These are phyloP conservation scores for western clawed frog (Xenopus tropicalis) DNA, from an alignment of 2,113 vertebrate genomes.

Conservation along the genomic window DNA sequence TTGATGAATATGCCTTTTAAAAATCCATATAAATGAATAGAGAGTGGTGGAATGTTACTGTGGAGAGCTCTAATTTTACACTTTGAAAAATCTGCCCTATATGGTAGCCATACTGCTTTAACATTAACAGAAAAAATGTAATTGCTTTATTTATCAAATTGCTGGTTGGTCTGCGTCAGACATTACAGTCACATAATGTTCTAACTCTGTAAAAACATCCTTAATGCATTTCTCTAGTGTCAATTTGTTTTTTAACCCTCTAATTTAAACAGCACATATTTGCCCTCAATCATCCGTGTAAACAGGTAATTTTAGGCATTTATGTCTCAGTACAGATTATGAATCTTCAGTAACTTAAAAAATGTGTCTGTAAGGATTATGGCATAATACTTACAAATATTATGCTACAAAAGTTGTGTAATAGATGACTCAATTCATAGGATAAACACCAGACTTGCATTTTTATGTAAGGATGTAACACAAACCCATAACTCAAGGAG, in stretches of 20 bases:
- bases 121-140: neutral
- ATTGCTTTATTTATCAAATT: neutral
- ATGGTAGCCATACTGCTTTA: neutral
- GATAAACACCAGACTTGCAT: conserved; percentile 5
- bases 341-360: neutral
- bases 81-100: too few relatives aligned
- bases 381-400: conserved; percentile 1
- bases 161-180: neutral
- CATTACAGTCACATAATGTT: conserved; percentile 10
- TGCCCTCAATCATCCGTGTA: conserved; percentile 5
- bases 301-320: conserved; percentile 5
- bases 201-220: conserved; percentile 1
- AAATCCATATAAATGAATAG: too few relatives aligned
- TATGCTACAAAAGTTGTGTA: conserved; percentile 1
- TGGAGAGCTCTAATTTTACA: too few relatives aligned
- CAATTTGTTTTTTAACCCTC: neutral
- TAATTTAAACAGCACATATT: conserved; percentile 4
- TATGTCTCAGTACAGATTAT: conserved; percentile 1
- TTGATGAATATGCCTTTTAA: too few relatives aligned
- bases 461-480: neutral
- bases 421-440: conserved; percentile 2
- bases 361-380: conserved; percentile 17
- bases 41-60: too few relatives aligned
- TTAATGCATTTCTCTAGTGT: neutral
- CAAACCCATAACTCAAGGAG: too few relatives aligned